Evolutionary conservation across 2,113 vertebrate species (phyloP), one percentile per base, ranked within the genome.

Genomic region (Macquaria australasica): DNA sequence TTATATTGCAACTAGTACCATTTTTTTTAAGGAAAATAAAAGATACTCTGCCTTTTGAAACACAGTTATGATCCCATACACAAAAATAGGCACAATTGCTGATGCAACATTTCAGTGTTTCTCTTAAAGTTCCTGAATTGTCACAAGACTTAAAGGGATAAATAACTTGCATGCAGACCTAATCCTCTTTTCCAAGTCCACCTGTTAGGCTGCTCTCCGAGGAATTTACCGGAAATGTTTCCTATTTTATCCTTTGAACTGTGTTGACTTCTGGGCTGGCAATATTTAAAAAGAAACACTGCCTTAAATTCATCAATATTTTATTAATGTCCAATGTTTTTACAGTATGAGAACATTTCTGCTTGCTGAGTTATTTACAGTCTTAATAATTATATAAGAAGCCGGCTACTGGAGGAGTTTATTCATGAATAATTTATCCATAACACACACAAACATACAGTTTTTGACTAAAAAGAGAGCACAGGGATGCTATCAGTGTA

Each of bases 101-200:
- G 5, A 15, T 45, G 39, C 45, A 39, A 0, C 2, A 43, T 62
- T n/a, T 25, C 6, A 25, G 15, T 3, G 20, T 69, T 69, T 56
- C 39, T 6, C 28, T 55, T 39, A 5, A 28, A 25, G 23, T 50
- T 55, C 9, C 23, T 48, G 12, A 20, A 51, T 6, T 75, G 39
- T 68, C 37, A 71, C 21, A 68, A 59, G 51, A 60, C 43, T 45
- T 69, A 55, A 41, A 31, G 80, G 37, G 16, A 66, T 78, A 79
- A 63, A 72, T 56, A 73, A 62, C 51, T 55, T 34, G 34, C 34
- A 34, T 34, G 77, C 59, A 73, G 28, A 62, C 31, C 14, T 90
- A 92, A 92, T 93, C 91, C 88, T 89, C 88, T 91, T 83, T 89
- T 23, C 77, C 50, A 41, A 71, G n/a, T 71, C 8, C 43, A 20